Evolutionary conservation across 1,140 invertebrate species (phyloP).

Genomic region (Ectropis grisescens): DNA sequence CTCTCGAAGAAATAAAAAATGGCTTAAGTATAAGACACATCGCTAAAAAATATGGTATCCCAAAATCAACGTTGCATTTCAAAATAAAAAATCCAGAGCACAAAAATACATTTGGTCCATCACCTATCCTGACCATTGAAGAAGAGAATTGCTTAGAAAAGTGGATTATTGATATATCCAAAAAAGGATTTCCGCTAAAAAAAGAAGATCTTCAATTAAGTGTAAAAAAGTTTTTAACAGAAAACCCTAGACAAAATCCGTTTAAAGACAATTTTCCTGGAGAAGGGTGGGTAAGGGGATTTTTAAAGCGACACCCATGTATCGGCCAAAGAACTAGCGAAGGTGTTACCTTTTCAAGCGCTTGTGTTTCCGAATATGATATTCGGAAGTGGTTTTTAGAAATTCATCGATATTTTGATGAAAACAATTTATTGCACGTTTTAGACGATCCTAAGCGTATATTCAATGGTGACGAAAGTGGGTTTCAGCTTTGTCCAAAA

Average conservation of each 20-base stretch:
- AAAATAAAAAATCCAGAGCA: slow-evolving; percentile 6
- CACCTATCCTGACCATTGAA: slow-evolving; percentile 4
- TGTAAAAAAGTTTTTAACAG: slow-evolving; percentile 12
- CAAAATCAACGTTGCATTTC: slow-evolving; percentile 13
- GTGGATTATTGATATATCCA: slow-evolving; percentile 8
- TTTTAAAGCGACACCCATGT: slow-evolving; percentile 29
- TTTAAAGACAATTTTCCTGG: slow-evolving; percentile 34
- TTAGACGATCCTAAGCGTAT: slow-evolving; percentile 13
- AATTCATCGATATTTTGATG: slow-evolving; percentile 24
- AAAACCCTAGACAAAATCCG: slow-evolving; percentile 10
- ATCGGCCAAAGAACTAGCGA: slow-evolving; percentile 11
- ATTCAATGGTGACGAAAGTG: slow-evolving; percentile 34
- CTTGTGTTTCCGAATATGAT: slow-evolving; percentile 29
- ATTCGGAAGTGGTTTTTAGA: slow-evolving; percentile 37
- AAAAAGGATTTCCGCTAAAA: slow-evolving; percentile 17
- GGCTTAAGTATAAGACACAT: slow-evolving; percentile 14
- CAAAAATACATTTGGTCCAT: slow-evolving; percentile 2
- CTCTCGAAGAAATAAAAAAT: slow-evolving; percentile 5
- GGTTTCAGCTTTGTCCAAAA: slow-evolving; percentile 28
- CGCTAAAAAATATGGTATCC: slow-evolving; percentile 10
- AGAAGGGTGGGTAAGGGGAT: slow-evolving; percentile 34
- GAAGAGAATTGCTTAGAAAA: slow-evolving; percentile 14
- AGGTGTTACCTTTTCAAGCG: no score
- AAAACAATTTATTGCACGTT: slow-evolving; percentile 7
- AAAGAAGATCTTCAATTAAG: slow-evolving; percentile 14